A percentile compares a stretch with the other conserved stretches of the same genome.
Conservation (phyloP, 2,888 invertebrate species). For the Malthinus seriepunctatus region DNA sequence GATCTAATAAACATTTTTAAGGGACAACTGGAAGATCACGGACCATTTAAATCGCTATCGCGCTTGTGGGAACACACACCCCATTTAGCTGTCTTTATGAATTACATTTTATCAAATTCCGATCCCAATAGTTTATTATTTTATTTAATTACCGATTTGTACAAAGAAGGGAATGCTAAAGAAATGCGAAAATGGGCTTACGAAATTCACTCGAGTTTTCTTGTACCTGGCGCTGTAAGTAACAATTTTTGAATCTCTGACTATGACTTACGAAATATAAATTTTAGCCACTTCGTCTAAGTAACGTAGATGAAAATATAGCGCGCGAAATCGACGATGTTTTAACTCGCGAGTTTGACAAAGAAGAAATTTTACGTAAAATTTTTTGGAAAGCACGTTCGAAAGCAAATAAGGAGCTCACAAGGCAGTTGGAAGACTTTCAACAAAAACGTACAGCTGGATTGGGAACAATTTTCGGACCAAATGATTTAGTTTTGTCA, state of each 20-base stretch:
- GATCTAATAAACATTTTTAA: too few relatives aligned
- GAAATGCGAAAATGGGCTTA: constrained; percentile 99
- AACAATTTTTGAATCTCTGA: constrained; percentile 11
- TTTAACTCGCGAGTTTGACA: constrained; percentile 80
- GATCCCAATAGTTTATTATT: constrained; percentile 71
- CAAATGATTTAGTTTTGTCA: constrained; percentile 76
- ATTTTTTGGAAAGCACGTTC: constrained; percentile 89
- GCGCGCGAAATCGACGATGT: constrained; percentile 90
- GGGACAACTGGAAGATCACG: constrained; percentile 80
- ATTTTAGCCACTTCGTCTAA: constrained; percentile 75
- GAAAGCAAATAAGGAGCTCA: constrained; percentile 80
- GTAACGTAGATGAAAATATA: constrained; percentile 82
- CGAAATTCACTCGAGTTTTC: constrained; percentile 96
- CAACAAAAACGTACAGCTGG: constrained; percentile 90
- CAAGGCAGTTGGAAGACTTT: constrained; percentile 76
- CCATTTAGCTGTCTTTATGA: constrained; percentile 92
- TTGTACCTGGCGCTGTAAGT: constrained; percentile 85
- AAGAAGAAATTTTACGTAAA: constrained; percentile 85
- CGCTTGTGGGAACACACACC: constrained; percentile 85
- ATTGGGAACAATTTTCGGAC: constrained; percentile 87
- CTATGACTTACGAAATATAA: constrained; percentile 19
- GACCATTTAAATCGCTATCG: constrained; percentile 84
- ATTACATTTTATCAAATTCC: constrained; percentile 83
- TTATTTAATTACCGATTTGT: constrained; percentile 90
- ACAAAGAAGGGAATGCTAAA: constrained; percentile 81